Base-by-base conservation (phyloP, 2,888 invertebrate species). In the Dichetophora obliterata region DNA sequence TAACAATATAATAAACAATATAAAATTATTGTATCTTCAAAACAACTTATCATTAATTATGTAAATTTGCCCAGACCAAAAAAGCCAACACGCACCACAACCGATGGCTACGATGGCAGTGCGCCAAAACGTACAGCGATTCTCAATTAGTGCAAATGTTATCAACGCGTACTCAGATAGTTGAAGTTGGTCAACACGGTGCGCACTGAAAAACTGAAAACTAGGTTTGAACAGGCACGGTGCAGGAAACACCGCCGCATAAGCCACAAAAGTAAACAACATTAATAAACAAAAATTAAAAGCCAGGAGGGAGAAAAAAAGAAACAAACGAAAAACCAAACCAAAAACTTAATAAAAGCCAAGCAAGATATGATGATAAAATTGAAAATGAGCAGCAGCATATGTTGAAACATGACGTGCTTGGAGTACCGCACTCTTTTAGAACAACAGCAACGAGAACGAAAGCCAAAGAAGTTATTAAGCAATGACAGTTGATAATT, bases 31-130 rank as follows among this genome's bases (percentile, higher is more conserved):
- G 86, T 86, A 86, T 86, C 87, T 83, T 82, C 88, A 85, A 82
- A 79, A 86, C 84, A 85, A 86, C 87, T 86, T 87, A 86, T 86
- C 87, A 86, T 87, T 87, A 87, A 86, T 87, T 87, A 87, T 87
- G 88, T 86, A 86, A 87, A 87, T 87, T 85, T 85, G 83, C 54
- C 9, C 52, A 22, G 3, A 43, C 34, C 8, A 24, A 19, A 24
- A 27, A 11, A 27, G 9, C 24, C n/a, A n/a, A 59, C 57, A 59
- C 57, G 57, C 57, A 22, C 22, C 14, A 19, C 54, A 19, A 19
- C n/a, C 65, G n/a, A 16, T n/a, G 9, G 37, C 43, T 9, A 43
- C 37, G 24, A 27, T 22, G 22, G 14, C 34, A 63, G 75, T 76
- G 73, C 61, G 16, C 78, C 72, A 59, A 75, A 68, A 81, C 81